Conservation (phyloP, 1,140 invertebrate species). For the Aphelinus atriplicis region DNA sequence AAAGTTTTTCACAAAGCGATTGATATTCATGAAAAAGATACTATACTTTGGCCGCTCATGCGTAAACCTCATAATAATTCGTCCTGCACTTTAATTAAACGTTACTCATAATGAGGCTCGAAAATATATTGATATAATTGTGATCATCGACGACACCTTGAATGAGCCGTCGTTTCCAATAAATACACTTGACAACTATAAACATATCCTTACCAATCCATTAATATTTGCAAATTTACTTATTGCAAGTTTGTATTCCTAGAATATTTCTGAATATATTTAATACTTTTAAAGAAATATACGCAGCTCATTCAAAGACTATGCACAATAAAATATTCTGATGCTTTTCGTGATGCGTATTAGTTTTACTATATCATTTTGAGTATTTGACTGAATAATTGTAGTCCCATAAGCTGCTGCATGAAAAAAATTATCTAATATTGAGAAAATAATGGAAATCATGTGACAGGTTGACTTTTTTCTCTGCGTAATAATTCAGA, state of each 20-base stretch:
- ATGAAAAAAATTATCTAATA: too few species aligned
- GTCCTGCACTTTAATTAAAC: not conserved
- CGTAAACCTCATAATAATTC: constrained; percentile 11
- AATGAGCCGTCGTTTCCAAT: constrained; percentile 16
- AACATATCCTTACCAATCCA: not conserved
- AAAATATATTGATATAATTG: constrained; percentile 3
- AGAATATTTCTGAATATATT: constrained; percentile 29
- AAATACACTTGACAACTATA: constrained; percentile 7
- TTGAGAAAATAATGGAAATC: too few species aligned
- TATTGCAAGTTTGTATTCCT: constrained; percentile 4
- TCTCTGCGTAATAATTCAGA: too few species aligned
- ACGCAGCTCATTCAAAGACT: constrained; percentile 26
- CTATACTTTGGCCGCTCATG: not conserved
- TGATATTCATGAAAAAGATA: constrained; percentile 33
- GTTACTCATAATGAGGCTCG: not conserved
- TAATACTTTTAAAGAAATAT: constrained; percentile 33
- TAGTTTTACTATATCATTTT: too few species aligned
- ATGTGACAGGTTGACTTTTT: too few species aligned
- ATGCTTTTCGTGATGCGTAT: constrained; percentile 4
- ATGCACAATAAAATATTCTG: constrained; percentile 26
- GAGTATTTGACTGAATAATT: too few species aligned
- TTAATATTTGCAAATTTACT: not conserved
- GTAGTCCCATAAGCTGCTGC: too few species aligned
- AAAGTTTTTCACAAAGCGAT: too few species aligned
- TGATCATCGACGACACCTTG: not conserved